phyloP scores from a whole-genome alignment of 2,888 invertebrate genomes.

The Matsumyia berberina region DNA sequence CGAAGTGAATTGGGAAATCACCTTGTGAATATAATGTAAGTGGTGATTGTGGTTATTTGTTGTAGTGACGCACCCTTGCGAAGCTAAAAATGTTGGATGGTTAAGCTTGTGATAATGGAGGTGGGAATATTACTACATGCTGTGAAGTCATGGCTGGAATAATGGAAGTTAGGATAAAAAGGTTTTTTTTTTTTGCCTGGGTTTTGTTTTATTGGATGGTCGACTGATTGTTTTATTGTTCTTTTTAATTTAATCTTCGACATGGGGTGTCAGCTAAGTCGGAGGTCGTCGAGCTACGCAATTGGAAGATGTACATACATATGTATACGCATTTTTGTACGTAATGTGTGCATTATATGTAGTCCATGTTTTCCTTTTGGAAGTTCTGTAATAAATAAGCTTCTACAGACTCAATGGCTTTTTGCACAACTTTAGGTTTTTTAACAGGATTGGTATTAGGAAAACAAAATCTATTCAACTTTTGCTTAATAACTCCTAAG shows the following conservation, averaged over 20 bases:
- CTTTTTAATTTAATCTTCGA: conserved; percentile 1
- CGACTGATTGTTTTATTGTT: conserved; percentile 3
- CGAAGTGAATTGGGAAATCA: conserved; percentile 63
- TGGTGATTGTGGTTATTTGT: conserved; percentile 50
- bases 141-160: conserved; percentile 10
- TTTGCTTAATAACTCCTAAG: too few relatives aligned
- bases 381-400: too few relatives aligned
- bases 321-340: too few relatives aligned
- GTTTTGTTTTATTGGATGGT: not conserved
- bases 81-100: conserved; percentile 35
- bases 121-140: conserved; percentile 21
- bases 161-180: not conserved
- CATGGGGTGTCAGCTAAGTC: not conserved
- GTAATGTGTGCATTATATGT: too few relatives aligned
- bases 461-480: too few relatives aligned
- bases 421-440: too few relatives aligned
- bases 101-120: conserved; percentile 43
- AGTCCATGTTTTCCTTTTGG: too few relatives aligned
- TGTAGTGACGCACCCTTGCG: conserved; percentile 24
- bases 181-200: not conserved
- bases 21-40: conserved; percentile 58
- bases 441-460: too few relatives aligned
- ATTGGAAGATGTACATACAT: too few relatives aligned
- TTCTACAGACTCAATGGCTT: too few relatives aligned
- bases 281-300: too few relatives aligned